Evolutionary conservation across 2,888 invertebrate genomes (phyloP).

Genomic region (Plagodis pulveraria): DNA sequence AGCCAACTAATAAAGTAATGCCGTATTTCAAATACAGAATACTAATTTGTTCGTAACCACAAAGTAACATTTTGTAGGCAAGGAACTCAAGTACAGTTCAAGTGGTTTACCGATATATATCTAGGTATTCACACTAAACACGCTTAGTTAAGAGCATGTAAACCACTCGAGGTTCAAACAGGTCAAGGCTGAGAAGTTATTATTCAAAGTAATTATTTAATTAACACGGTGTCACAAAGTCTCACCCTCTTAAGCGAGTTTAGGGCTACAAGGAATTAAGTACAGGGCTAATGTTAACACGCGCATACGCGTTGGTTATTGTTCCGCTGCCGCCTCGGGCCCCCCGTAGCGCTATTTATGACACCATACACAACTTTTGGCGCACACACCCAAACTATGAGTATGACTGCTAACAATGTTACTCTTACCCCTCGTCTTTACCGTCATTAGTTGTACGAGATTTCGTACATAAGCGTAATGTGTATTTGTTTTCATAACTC

Average conservation of each 20-base stretch:
- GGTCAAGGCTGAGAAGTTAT: constrained; percentile 67
- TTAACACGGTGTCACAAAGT: constrained; percentile 78
- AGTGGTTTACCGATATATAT: constrained; percentile 14
- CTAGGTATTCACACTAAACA: constrained; percentile 22
- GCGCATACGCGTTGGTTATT: constrained; percentile 78
- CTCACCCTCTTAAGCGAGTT: constrained; percentile 82
- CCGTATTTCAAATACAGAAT: too few relatives aligned
- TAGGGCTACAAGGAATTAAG: constrained; percentile 82
- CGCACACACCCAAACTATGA: constrained; percentile 79
- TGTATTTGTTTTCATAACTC: constrained; percentile 82
- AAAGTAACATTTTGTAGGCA: not conserved
- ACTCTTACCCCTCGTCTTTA: constrained; percentile 80
- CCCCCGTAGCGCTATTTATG: constrained; percentile 81
- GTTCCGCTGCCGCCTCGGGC: constrained; percentile 54
- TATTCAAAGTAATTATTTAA: constrained; percentile 84
- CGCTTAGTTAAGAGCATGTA: constrained; percentile 29
- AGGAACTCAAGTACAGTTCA: constrained; percentile 7
- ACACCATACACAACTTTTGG: constrained; percentile 77
- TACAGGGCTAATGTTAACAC: constrained; percentile 81
- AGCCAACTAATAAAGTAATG: too few relatives aligned
- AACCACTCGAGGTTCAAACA: constrained; percentile 34
- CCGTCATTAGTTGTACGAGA: constrained; percentile 82
- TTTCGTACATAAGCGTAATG: constrained; percentile 77
- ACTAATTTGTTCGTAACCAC: not conserved
- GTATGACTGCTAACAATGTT: constrained; percentile 81